A percentile compares a stretch with the other conserved stretches of the same genome.
Evolutionary conservation across 2,797 vertebrate genomes (phyloP).

Genomic region (Synaphobranchus kaupii): DNA sequence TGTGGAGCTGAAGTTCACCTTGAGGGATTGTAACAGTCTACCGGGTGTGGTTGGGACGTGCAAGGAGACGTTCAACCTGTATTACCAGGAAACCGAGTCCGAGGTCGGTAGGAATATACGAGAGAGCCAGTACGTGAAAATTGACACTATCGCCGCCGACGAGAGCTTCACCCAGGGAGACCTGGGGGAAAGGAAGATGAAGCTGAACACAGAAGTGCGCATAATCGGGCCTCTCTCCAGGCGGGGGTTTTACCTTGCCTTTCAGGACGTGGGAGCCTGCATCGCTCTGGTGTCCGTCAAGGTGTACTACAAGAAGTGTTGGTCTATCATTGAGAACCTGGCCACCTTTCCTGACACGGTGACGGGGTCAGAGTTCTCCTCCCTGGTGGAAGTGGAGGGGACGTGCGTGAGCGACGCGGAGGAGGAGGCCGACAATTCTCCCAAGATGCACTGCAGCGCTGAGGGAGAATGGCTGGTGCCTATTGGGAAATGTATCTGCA

Average conservation of each 20-base stretch:
- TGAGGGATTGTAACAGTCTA: conserved; percentile 99
- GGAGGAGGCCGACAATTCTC: conserved; percentile 95
- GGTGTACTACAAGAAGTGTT: conserved; percentile 99
- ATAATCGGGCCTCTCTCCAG: conserved; percentile 94
- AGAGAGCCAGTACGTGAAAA: conserved; percentile 97
- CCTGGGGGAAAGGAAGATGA: conserved; percentile 98
- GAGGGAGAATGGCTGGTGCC: conserved; percentile 99
- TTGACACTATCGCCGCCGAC: conserved; percentile 98
- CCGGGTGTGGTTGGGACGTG: conserved; percentile 96
- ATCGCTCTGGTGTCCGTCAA: conserved; percentile 98
- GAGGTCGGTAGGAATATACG: conserved; percentile 94
- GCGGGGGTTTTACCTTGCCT: conserved; percentile 97
- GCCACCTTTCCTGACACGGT: conserved; percentile 97
- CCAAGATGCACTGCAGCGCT: conserved; percentile 98
- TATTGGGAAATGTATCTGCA: conserved; percentile 99
- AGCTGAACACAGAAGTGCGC: conserved; percentile 97
- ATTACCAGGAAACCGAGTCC: conserved; percentile 97
- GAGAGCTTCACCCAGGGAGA: conserved; percentile 99
- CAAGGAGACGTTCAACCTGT: conserved; percentile 99
- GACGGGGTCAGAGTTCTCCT: conserved; percentile 98
- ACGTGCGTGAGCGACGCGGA: conserved; percentile 92
- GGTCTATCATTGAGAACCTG: conserved; percentile 99
- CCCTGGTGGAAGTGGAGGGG: conserved; percentile 96
- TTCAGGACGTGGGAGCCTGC: conserved; percentile 98
- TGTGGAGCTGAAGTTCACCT: conserved; percentile 98